A percentile compares a stretch with the other conserved stretches of the same genome.
These are phyloP conservation scores for Acrobasis consociella DNA, from an alignment of 2,888 invertebrate species.

Conservation along the genomic window DNA sequence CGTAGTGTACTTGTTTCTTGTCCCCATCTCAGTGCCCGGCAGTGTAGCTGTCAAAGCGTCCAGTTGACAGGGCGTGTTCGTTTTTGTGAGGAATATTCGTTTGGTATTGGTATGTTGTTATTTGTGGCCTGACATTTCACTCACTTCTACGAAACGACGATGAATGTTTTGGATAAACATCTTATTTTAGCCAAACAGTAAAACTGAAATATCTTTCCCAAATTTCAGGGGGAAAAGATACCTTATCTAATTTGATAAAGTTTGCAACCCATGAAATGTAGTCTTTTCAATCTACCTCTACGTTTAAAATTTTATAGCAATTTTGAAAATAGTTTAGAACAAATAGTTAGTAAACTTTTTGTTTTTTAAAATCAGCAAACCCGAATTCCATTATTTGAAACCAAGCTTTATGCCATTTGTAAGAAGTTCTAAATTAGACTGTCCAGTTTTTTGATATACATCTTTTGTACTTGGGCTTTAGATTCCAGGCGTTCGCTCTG, in stretches of 20 bases:
- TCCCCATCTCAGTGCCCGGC: constrained; percentile 37
- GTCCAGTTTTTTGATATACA: constrained; percentile 38
- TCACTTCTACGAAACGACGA: neutral
- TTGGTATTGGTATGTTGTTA: constrained; percentile 5
- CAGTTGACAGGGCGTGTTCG: neutral
- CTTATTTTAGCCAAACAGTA: too few species aligned
- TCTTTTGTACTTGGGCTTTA: constrained; percentile 45
- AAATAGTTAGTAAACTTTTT: constrained; percentile 3
- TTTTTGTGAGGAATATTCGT: constrained; percentile 17
- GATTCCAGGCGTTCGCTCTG: constrained; percentile 54
- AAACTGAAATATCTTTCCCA: too few species aligned
- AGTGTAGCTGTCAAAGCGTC: constrained; percentile 20
- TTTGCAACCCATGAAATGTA: neutral
- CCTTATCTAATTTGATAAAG: neutral
- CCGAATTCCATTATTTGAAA: constrained; percentile 25
- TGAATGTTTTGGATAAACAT: too few species aligned
- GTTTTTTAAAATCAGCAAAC: constrained; percentile 13
- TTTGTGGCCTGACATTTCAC: constrained; percentile 7
- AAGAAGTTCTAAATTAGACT: constrained; percentile 37
- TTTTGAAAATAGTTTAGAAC: constrained; percentile 1
- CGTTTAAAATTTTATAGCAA: neutral
- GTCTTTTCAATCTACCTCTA: neutral
- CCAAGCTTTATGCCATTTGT: constrained; percentile 28
- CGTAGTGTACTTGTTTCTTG: constrained; percentile 31
- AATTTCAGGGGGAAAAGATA: too few species aligned